Base-by-base conservation (phyloP, 2,113 vertebrate genomes). In the Sinocyclocheilus rhinocerous region DNA sequence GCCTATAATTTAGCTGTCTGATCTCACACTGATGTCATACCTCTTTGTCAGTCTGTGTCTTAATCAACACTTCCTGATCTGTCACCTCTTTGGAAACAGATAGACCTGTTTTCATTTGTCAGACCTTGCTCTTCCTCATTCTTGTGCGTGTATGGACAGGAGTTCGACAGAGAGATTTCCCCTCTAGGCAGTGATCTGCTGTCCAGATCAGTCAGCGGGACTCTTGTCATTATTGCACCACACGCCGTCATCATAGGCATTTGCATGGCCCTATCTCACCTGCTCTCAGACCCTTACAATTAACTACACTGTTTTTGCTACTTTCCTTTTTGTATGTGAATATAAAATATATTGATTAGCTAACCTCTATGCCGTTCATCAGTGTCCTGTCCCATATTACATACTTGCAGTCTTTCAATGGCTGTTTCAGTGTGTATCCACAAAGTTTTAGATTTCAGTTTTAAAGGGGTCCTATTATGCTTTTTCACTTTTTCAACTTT, bases 111-210 rank as follows among this genome's bases (percentile, higher is more conserved):
- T 81, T 48, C n/a, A 80, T 42, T 52, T 20, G 75, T 78, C 52
- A 79, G 55, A 61, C 20, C 20, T 1, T 39, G 29, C 79, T 45
- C 59, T 81, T 81, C 79, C 79, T 9, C 59, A 81, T 81, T 81
- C 57, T 65, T 81, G 7, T 67, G n/a, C 15, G 1, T 81, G 55
- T 65, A 48, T 65, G 33, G 90, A 89, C 76, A 91, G 90, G 92
- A 77, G 78, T 26, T 33, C 52, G 9, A 61, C 75, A 33, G 52
- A 39, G 20, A 39, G 52, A 78, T 79, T 81, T 81, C 15, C 79
- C 79, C 79, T 45, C 39, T 24, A 81, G 79, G 22, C 33, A 81
- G 1, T 63, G 57, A 81, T 81, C 36, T 45, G n/a, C 57, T 45
- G 59, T 81, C 78, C 78, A 65, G 4, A 45, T 65, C 59, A 45